phyloP scores from a whole-genome alignment of 2,113 vertebrate species.

The Coracopsis vasa region DNA sequence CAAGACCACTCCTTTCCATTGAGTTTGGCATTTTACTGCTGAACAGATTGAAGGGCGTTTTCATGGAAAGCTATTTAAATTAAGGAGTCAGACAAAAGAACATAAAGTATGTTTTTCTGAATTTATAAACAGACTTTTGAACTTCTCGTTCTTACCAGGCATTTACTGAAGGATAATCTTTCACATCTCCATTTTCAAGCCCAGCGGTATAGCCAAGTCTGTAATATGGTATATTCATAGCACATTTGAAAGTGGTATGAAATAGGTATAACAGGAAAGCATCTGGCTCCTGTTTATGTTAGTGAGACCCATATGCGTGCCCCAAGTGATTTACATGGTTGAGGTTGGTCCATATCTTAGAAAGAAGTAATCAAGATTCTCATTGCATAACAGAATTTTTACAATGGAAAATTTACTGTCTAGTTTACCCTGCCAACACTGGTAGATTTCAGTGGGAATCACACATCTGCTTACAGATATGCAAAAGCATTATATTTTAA shows the following conservation, averaged over 20 bases:
- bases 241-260: neutral
- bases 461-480: neutral
- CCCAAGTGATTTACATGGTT: neutral
- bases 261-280: neutral
- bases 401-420: neutral
- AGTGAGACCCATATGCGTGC: neutral
- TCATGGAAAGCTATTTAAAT: neutral
- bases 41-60: neutral
- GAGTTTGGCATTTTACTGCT: neutral
- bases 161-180: neutral
- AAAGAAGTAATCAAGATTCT: neutral
- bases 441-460: neutral
- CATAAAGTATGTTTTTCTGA: neutral
- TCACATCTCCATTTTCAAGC: neutral
- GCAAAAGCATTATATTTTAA: neutral
- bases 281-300: neutral
- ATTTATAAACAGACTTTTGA: neutral
- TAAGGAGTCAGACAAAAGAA: neutral
- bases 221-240: neutral
- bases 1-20: neutral
- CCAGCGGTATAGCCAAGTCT: neutral
- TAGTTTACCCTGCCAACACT: neutral
- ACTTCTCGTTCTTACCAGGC: neutral
- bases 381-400: neutral
- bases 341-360: neutral